Evolutionary conservation across 2,113 vertebrate species (phyloP).

Genomic region (Channa argus): DNA sequence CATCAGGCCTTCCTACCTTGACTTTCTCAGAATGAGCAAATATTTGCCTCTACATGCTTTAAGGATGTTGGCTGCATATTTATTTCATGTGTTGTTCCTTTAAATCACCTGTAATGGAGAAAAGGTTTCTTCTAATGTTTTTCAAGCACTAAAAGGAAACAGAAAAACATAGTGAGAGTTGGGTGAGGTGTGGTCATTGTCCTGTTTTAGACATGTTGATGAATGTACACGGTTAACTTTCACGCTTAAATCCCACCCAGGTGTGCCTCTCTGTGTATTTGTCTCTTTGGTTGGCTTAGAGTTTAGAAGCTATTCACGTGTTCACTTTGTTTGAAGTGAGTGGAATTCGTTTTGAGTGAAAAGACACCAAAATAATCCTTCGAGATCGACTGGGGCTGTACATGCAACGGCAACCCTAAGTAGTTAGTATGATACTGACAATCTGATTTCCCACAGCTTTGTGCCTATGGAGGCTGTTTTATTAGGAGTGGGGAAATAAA

Average conservation of each 20-base stretch:
- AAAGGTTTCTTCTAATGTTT: slow-evolving; percentile 28
- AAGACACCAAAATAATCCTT: neutral
- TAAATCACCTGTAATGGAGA: slow-evolving; percentile 5
- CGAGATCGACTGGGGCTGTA: neutral
- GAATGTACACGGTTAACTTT: slow-evolving; percentile 34
- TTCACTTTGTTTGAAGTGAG: neutral
- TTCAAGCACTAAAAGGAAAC: slow-evolving; percentile 18
- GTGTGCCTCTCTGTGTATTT: slow-evolving; percentile 9
- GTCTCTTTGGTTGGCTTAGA: neutral
- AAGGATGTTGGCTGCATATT: slow-evolving; percentile 41
- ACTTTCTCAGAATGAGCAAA: slow-evolving; percentile 54
- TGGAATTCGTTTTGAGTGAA: neutral
- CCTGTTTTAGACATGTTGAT: slow-evolving; percentile 40
- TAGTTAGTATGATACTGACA: no score
- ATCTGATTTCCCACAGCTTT: no score
- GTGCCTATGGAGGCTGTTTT: no score
- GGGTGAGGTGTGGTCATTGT: slow-evolving; percentile 12
- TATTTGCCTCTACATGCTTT: slow-evolving; percentile 55
- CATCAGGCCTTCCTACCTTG: slow-evolving; percentile 24
- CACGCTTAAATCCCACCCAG: slow-evolving; percentile 17
- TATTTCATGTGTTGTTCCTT: slow-evolving; percentile 50
- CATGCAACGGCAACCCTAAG: neutral
- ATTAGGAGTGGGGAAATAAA: no score
- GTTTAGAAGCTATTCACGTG: slow-evolving; percentile 15
- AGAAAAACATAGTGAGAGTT: neutral